Conservation (phyloP, 2,888 invertebrate species). For the Chaitophorus viminalis region DNA sequence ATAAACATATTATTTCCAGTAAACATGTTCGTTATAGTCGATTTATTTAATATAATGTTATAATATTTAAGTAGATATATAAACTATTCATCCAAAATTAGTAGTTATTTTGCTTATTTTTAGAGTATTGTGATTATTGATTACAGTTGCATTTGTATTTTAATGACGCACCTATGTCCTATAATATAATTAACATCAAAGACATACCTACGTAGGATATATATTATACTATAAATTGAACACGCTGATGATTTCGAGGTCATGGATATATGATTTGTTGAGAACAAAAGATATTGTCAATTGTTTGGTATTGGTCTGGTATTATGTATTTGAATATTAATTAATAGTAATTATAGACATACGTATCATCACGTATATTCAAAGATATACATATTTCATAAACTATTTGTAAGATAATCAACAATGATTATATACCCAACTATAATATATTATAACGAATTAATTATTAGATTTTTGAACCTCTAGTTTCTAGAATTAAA, state of each 20-base stretch:
- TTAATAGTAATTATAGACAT: conserved; percentile 21
- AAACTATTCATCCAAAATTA: not conserved
- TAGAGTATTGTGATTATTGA: not conserved
- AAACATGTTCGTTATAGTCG: not conserved
- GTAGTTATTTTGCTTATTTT: not conserved
- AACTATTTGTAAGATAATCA: not conserved
- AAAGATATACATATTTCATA: not conserved
- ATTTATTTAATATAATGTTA: not conserved
- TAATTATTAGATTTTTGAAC: not conserved
- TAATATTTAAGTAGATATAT: not conserved
- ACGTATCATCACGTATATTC: not conserved
- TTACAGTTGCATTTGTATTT: not conserved
- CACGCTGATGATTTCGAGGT: conserved; percentile 25
- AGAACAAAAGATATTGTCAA: conserved; percentile 33
- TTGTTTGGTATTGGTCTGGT: not conserved
- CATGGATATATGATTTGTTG: not conserved
- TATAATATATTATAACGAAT: not conserved
- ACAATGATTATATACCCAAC: too few species aligned
- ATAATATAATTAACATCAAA: conserved; percentile 9
- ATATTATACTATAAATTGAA: not conserved
- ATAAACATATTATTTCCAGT: not conserved
- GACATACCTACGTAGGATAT: not conserved
- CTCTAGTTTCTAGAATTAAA: not conserved
- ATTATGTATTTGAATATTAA: not conserved
- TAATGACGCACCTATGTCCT: not conserved